phyloP scores from a whole-genome alignment of 2,797 vertebrate genomes.

The Clarias laeviceps region DNA sequence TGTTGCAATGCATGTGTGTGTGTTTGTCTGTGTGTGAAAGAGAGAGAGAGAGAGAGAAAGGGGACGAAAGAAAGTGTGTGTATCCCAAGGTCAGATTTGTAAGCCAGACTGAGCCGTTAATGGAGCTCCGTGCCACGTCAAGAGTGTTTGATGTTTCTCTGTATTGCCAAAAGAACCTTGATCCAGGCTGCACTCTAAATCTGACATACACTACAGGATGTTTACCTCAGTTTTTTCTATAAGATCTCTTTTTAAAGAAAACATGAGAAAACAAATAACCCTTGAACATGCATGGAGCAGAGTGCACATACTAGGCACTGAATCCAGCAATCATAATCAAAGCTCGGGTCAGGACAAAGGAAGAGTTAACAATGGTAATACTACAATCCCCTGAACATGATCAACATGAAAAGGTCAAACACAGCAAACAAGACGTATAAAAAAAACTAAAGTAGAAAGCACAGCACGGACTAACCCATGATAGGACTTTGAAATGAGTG shows the following conservation, averaged over 20 bases:
- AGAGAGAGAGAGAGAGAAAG: neutral
- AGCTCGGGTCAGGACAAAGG: neutral
- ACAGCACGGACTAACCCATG: neutral
- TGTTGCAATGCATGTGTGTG: neutral
- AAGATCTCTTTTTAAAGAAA: neutral
- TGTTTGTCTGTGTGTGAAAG: neutral
- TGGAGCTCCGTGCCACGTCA: conserved; percentile 3
- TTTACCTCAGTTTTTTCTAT: neutral
- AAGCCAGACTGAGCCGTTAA: conserved; percentile 7
- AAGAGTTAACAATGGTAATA: neutral
- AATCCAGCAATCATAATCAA: neutral
- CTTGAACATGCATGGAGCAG: neutral
- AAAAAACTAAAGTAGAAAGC: neutral
- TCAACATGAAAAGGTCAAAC: conserved; percentile 1
- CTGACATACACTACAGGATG: neutral
- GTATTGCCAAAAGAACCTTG: neutral
- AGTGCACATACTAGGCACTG: neutral
- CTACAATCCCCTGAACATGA: neutral
- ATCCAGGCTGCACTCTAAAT: conserved; percentile 2
- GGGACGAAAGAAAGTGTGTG: neutral
- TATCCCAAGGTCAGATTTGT: conserved; percentile 15
- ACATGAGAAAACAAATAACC: neutral
- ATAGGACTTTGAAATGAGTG: neutral
- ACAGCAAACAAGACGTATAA: neutral
- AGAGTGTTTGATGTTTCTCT: conserved; percentile 8